Conservation (phyloP, 2,113 vertebrate species). For the Tinamus guttatus region DNA sequence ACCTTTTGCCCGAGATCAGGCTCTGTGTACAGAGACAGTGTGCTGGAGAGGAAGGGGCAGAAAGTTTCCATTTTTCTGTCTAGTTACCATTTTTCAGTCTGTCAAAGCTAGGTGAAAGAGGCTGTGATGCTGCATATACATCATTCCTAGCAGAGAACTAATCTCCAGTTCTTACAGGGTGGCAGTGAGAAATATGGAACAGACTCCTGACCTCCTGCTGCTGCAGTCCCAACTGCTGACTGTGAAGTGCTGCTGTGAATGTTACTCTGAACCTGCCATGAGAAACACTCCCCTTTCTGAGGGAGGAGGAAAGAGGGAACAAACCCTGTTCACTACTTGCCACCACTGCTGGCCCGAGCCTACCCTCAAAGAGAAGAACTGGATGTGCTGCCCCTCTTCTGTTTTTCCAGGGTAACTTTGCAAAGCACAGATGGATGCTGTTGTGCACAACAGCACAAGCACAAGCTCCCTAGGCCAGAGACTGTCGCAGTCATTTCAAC, state of each 20-base stretch:
- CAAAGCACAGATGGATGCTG: background rate
- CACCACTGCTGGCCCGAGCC: background rate
- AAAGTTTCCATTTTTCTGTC: background rate
- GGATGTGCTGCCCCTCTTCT: background rate
- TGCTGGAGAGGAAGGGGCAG: background rate
- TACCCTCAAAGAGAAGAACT: background rate
- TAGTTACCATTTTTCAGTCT: too few relatives aligned
- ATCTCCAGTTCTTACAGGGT: constrained; percentile 61
- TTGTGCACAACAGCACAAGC: too few relatives aligned
- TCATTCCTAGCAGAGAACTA: background rate
- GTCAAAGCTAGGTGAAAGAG: background rate
- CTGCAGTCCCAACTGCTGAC: background rate
- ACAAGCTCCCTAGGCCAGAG: background rate
- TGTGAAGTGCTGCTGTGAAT: background rate
- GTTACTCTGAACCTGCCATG: background rate
- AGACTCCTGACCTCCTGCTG: constrained; percentile 21
- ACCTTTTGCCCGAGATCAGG: background rate
- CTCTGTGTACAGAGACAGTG: background rate
- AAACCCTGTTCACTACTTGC: background rate
- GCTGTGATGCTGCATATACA: background rate
- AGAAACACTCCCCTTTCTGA: background rate
- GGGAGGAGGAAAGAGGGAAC: background rate
- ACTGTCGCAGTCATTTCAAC: background rate
- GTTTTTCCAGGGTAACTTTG: constrained; percentile 11
- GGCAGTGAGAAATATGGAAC: constrained; percentile 8